These are phyloP conservation scores for Lytechinus variegatus DNA, from an alignment of 35 echinoderm and acorn worm genomes.

Conservation along the genomic window DNA sequence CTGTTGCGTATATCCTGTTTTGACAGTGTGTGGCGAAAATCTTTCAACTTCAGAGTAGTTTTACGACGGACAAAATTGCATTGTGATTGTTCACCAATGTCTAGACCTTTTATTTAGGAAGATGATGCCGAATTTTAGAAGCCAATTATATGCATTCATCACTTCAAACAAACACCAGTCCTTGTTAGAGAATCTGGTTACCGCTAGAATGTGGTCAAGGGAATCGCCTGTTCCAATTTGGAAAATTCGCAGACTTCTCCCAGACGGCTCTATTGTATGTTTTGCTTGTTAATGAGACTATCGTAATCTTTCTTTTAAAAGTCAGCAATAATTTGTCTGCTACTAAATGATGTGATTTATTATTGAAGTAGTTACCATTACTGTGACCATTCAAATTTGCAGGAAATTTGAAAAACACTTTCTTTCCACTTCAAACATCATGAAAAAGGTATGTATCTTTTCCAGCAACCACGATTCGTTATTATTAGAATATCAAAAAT, in stretches of 20 bases:
- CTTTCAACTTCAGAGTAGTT: not conserved
- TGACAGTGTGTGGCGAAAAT: not conserved
- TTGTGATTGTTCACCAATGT: not conserved
- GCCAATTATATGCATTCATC: not conserved
- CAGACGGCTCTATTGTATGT: not conserved
- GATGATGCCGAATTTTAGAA: not conserved
- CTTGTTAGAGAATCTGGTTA: not conserved
- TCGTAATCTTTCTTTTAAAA: not conserved
- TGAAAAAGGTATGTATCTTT: conserved; percentile 2
- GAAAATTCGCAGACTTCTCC: not conserved
- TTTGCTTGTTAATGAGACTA: not conserved
- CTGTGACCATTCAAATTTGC: not conserved
- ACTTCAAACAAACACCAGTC: not conserved
- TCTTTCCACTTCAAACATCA: not conserved
- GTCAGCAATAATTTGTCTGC: not conserved
- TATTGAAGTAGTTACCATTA: not conserved
- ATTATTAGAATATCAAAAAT: too few species aligned
- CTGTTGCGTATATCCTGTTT: not conserved
- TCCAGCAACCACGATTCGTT: not conserved
- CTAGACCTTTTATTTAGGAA: not conserved
- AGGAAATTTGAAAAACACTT: not conserved
- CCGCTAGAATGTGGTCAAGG: not conserved
- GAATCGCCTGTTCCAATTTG: not conserved
- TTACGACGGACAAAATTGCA: not conserved
- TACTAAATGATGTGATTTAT: not conserved